These are phyloP conservation scores for Hylyphantes graminicola DNA, from an alignment of 1,140 invertebrate genomes.

Conservation along the genomic window DNA sequence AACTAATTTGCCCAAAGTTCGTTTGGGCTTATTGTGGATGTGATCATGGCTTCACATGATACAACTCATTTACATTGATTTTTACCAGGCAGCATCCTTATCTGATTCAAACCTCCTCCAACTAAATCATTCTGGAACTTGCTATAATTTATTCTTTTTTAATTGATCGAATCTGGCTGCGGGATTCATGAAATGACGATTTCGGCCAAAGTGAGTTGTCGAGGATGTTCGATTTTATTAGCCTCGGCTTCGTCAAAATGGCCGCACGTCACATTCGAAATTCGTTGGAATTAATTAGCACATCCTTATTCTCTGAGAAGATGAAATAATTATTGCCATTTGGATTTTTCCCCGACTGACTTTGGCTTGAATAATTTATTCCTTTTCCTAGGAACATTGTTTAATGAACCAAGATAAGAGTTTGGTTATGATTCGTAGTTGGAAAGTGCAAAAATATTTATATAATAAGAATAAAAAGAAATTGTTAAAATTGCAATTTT, in stretches of 20 bases:
- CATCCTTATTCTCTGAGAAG: background rate
- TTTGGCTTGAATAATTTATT: slow-evolving; percentile 43
- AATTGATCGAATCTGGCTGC: slow-evolving; percentile 40
- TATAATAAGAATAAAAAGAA: too few species aligned
- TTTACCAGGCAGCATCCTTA: too few species aligned
- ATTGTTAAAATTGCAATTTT: too few species aligned
- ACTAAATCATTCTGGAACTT: background rate
- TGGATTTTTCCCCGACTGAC: slow-evolving; percentile 18
- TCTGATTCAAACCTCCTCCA: too few species aligned
- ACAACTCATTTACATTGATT: too few species aligned
- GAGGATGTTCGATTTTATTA: slow-evolving; percentile 54
- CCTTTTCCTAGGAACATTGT: too few species aligned
- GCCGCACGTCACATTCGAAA: slow-evolving; percentile 22
- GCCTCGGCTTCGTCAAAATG: background rate
- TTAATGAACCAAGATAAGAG: too few species aligned
- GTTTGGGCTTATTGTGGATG: too few species aligned
- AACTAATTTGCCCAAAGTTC: too few species aligned
- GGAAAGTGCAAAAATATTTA: too few species aligned
- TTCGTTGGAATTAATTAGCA: slow-evolving; percentile 51
- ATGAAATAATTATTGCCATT: slow-evolving; percentile 49
- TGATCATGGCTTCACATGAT: too few species aligned
- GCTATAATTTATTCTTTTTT: slow-evolving; percentile 57
- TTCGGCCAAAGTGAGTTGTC: slow-evolving; percentile 50
- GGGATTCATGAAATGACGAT: slow-evolving; percentile 33
- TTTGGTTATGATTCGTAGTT: too few species aligned